Conservation (phyloP, 2,113 vertebrate species). For the Castor canadensis region DNA sequence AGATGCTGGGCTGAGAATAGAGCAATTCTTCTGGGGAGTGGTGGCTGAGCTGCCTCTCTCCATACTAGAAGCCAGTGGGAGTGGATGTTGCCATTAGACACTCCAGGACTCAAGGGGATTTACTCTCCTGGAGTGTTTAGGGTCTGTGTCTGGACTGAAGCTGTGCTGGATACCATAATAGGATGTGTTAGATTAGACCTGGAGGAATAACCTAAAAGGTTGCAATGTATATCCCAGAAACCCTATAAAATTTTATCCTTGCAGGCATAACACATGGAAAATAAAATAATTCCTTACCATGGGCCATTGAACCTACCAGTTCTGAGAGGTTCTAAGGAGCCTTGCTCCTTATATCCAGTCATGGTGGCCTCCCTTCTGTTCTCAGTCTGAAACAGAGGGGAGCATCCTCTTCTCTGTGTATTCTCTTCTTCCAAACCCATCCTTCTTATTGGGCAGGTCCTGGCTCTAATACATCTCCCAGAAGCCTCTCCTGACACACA, state of each 20-base stretch:
- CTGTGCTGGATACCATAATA: not conserved
- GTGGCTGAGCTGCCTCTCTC: not conserved
- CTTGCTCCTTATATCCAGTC: too few species aligned
- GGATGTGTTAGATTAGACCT: not conserved
- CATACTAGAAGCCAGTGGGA: rapidly evolving
- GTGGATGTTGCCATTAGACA: not conserved
- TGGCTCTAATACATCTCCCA: not conserved
- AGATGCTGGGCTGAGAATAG: not conserved
- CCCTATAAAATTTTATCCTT: not conserved
- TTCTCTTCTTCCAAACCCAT: not conserved
- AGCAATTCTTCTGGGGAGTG: not conserved
- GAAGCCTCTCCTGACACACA: not conserved
- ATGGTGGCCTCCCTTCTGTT: not conserved
- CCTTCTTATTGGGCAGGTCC: not conserved
- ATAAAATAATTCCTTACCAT: not conserved
- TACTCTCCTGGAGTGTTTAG: not conserved
- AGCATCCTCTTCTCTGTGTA: not conserved
- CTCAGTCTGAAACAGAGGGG: not conserved
- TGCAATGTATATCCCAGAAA: not conserved
- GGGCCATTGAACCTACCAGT: not conserved
- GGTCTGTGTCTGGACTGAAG: not conserved
- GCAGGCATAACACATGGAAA: not conserved
- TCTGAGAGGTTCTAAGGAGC: too few species aligned
- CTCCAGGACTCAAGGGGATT: not conserved
- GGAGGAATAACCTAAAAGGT: not conserved